phyloP scores from a whole-genome alignment of 2,797 vertebrate genomes.

The Sphenopsis melanotis region DNA sequence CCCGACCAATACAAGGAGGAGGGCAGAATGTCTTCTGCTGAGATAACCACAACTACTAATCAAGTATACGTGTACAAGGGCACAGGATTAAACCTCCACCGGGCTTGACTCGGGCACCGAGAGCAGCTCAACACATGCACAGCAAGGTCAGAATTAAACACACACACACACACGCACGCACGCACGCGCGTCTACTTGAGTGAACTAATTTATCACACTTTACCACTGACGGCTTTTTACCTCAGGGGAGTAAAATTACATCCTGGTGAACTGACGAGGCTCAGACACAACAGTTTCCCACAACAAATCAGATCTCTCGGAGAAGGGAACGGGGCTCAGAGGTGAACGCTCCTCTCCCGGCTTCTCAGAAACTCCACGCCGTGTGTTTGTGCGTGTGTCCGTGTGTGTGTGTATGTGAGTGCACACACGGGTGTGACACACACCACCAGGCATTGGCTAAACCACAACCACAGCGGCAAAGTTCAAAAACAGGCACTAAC shows the following conservation, averaged over 20 bases:
- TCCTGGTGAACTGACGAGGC: conserved; percentile 66
- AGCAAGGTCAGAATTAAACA: conserved; percentile 81
- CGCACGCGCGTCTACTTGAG: conserved; percentile 71
- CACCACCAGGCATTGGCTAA: not conserved
- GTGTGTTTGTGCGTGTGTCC: rapidly evolving
- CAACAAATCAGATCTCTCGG: conserved; percentile 40
- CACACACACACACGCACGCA: conserved; percentile 56
- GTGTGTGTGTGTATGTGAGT: not conserved
- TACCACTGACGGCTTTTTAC: conserved; percentile 75
- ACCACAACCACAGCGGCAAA: not conserved
- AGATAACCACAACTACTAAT: conserved; percentile 95
- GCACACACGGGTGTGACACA: rapidly evolving
- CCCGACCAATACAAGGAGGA: conserved; percentile 87
- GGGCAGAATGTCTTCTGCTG: conserved; percentile 86
- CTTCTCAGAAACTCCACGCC: not conserved
- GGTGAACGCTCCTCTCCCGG: not conserved
- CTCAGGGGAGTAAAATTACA: conserved; percentile 77
- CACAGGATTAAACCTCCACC: conserved; percentile 90
- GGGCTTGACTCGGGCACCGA: conserved; percentile 82
- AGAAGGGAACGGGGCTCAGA: not conserved
- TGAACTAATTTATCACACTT: conserved; percentile 82
- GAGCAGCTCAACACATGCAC: conserved; percentile 78
- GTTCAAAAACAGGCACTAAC: not conserved
- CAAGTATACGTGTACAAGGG: conserved; percentile 88
- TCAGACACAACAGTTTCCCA: conserved; percentile 66